These are phyloP conservation scores for Sceliomorpha sp. DNA, from an alignment of 2,888 invertebrate species.

Conservation along the genomic window DNA sequence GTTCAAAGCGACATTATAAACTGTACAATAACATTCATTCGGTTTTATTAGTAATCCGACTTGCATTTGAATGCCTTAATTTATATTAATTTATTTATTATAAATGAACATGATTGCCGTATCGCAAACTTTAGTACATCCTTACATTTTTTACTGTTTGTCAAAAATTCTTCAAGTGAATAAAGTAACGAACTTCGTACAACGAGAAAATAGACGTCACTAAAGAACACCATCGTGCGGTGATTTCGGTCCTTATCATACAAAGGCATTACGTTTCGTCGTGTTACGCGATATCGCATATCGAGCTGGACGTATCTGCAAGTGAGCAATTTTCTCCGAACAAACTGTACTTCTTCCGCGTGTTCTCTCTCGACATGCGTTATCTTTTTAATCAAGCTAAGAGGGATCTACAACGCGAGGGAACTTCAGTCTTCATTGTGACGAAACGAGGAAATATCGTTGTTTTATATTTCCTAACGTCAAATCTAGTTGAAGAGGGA, in stretches of 20 bases:
- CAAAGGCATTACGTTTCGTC: slow-evolving; percentile 50
- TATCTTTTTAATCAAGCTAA: slow-evolving; percentile 46
- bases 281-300: slow-evolving; percentile 32
- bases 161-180: too few species aligned
- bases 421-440: slow-evolving; percentile 9
- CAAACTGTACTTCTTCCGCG: slow-evolving; percentile 58
- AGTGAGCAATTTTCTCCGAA: slow-evolving; percentile 60
- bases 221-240: background rate
- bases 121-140: too few species aligned
- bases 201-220: too few species aligned
- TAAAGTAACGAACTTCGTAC: too few species aligned
- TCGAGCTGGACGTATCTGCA: slow-evolving; percentile 17
- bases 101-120: too few species aligned
- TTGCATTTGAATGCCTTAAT: too few species aligned
- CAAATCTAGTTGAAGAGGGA: background rate
- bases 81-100: too few species aligned
- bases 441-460: background rate
- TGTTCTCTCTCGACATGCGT: slow-evolving; percentile 43
- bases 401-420: slow-evolving; percentile 42
- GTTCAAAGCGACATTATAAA: too few species aligned
- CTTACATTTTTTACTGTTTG: too few species aligned
- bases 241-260: slow-evolving; percentile 31
- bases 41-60: too few species aligned
- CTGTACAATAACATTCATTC: too few species aligned
- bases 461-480: background rate